Base-by-base conservation (phyloP, 2,888 invertebrate genomes). In the Eumacrocentrus americanus region DNA sequence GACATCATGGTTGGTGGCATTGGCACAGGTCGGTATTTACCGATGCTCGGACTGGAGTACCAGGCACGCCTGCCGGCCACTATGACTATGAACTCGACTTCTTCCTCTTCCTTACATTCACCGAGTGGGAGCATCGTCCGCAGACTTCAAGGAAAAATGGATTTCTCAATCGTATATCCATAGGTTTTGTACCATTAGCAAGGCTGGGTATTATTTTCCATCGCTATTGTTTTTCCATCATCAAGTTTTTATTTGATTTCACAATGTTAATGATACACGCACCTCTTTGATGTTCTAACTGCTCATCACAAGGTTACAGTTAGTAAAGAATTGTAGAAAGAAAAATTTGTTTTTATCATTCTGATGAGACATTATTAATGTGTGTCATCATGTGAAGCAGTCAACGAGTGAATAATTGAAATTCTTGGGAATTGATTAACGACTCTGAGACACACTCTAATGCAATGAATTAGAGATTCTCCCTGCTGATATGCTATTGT, bases 21-120 rank as follows among this genome's bases (percentile, higher is more conserved):
- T 57, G 62, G 29, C 52, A 53, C 52, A 52, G 50, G 42, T 56
- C 48, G 57, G 60, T 57, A 60, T 62, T 62, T 56, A 60, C 56
- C 57, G 54, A 50, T 60, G 44, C 35, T 54, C 22, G 20, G 44
- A 46, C 46, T 46, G 22, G 52, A 12, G 29, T 42, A 42, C 20
- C 34, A 34, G 44, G 34, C 54, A 42, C 29, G 54, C 44, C 53
- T 53, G 42, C 42, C 54, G 42, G 34, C 42, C 29, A 16, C 54
- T 44, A 44, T 44, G 54, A 44, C 54, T 44, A 37, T 35, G 35
- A 46, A 46, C 46, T 46, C 46, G 46, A 46, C 23, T 51, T 54
- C 54, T 54, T 54, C 54, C 44, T 54, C 42, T 54, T 54, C 54
- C 54, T 54, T 54, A 44, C 51, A 52, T 29, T 29, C 22, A 54